These are phyloP conservation scores for Babylonia areolata DNA, from an alignment of 1,140 invertebrate species.

Conservation along the genomic window DNA sequence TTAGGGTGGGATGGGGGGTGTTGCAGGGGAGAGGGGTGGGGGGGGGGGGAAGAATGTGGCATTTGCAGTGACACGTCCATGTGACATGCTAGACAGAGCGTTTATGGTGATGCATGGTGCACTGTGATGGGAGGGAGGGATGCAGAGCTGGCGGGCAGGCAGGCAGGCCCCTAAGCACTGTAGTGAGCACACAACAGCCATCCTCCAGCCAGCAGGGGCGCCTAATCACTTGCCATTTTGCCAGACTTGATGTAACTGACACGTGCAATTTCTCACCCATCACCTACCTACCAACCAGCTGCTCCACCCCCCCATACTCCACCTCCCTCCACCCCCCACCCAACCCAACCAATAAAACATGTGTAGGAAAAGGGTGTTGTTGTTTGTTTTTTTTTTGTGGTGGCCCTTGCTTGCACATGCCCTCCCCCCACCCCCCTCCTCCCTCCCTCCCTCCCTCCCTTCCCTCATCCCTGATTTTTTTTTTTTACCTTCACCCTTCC, in stretches of 20 bases:
- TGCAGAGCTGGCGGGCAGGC: neutral
- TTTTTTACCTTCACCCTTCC: neutral
- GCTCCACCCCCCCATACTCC: neutral
- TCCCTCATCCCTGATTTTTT: neutral
- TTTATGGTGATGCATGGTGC: neutral
- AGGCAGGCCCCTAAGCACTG: no score
- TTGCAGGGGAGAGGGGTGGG: no score
- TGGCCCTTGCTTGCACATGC: no score
- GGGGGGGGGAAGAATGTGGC: neutral
- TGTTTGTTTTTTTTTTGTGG: no score
- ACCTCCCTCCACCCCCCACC: neutral
- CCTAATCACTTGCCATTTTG: neutral
- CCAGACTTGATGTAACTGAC: conserved; percentile 1
- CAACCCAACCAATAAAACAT: no score
- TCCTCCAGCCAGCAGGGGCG: neutral
- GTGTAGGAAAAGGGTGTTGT: no score
- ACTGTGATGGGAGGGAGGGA: neutral
- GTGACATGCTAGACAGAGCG: neutral
- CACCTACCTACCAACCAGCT: neutral
- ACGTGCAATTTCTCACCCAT: neutral
- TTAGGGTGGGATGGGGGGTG: no score
- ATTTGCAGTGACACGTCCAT: neutral
- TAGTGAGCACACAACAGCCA: no score
- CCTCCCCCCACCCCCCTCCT: neutral
- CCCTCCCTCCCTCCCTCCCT: neutral